Evolutionary conservation across 2,888 invertebrate species (phyloP), one percentile per base, ranked within the genome.

Genomic region (Metacarcinus magister): DNA sequence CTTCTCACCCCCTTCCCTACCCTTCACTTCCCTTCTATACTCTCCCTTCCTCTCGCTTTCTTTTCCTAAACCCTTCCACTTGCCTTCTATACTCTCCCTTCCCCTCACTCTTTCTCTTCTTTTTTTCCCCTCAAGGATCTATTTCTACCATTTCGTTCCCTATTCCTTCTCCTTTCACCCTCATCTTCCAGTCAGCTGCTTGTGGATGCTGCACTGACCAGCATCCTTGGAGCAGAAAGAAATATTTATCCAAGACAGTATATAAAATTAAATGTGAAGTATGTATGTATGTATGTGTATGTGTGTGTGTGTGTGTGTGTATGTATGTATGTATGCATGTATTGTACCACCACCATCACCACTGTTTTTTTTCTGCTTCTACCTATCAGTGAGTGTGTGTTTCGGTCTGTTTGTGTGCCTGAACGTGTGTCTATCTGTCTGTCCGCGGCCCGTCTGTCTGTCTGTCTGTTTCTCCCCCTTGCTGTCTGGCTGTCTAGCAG

Each of bases 271-370:
- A 28, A 82, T 10, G 32, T 32, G 32, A 32, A 13, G 32, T 82
- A 13, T 82, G 32, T 82, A 16, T 82, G 82, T 82, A 32, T 82
- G 10, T 82, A 32, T 32, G 82, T 32, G 32, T 32, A 0, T 82
- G 32, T 82, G 82, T 82, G 82, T 67, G n/a, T 67, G 67, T 67
- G 67, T 67, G n/a, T 67, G 67, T 67, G 67, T 67, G 67, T 67
- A n/a, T 67, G 67, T 67, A n/a, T 67, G 67, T 67, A n/a, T 67
- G 67, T 67, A 23, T 67, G 67, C 23, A 32, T 82, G 32, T 82
- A 32, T 82, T 16, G 13, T 32, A 8, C 32, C 0, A 13, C 13
- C 10, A 10, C 13, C 10, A 13, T 2, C 32, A 0, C 2, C 8
- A 2, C 82, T 82, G 2, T 10, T 28, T 32, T 8, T 8, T 13